Percentiles rank a stretch among this genome's conserved stretches.
These are phyloP conservation scores for Drosophila yakuba DNA, from an alignment of 1,140 invertebrate genomes.

Conservation along the genomic window DNA sequence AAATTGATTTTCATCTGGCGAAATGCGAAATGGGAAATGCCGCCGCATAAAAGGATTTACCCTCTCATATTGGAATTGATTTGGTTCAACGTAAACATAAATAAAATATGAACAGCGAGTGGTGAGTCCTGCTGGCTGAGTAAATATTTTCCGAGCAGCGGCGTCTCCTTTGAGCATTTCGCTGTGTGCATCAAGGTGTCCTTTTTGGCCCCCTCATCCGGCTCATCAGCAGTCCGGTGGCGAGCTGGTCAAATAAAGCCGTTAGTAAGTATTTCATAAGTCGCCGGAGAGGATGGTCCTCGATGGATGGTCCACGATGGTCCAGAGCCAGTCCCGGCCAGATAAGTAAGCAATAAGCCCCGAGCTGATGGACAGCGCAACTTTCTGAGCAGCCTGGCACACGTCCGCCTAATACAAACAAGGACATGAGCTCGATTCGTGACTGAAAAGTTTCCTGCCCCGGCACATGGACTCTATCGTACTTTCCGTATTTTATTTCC, in stretches of 20 bases:
- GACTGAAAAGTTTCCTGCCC: slow-evolving; percentile 74
- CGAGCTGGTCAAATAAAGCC: slow-evolving; percentile 78
- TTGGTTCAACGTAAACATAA: slow-evolving; percentile 77
- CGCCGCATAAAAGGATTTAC: slow-evolving; percentile 76
- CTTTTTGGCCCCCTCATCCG: background rate
- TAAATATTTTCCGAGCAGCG: slow-evolving; percentile 68
- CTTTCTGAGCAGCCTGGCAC: slow-evolving; percentile 60
- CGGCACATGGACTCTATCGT: slow-evolving; percentile 50
- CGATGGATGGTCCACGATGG: too few species aligned
- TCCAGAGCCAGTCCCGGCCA: slow-evolving; percentile 6
- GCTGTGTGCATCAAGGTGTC: slow-evolving; percentile 24
- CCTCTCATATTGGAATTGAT: slow-evolving; percentile 71
- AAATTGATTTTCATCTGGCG: slow-evolving; percentile 77
- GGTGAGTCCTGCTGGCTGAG: slow-evolving; percentile 37
- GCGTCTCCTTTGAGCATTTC: slow-evolving; percentile 19
- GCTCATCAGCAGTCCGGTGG: slow-evolving; percentile 74
- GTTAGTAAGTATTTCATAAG: slow-evolving; percentile 82
- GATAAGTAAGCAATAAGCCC: slow-evolving; percentile 76
- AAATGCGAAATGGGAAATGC: slow-evolving; percentile 32
- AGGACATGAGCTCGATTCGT: slow-evolving; percentile 79
- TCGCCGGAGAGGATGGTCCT: slow-evolving; percentile 32
- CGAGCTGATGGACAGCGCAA: slow-evolving; percentile 74
- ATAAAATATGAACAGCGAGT: slow-evolving; percentile 76
- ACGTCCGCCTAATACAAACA: slow-evolving; percentile 82
- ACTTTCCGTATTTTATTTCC: slow-evolving; percentile 79